Percentiles rank a stretch among this genome's conserved stretches.
Conservation (phyloP, 2,888 invertebrate genomes). For the Drosophila kuntzei region DNA sequence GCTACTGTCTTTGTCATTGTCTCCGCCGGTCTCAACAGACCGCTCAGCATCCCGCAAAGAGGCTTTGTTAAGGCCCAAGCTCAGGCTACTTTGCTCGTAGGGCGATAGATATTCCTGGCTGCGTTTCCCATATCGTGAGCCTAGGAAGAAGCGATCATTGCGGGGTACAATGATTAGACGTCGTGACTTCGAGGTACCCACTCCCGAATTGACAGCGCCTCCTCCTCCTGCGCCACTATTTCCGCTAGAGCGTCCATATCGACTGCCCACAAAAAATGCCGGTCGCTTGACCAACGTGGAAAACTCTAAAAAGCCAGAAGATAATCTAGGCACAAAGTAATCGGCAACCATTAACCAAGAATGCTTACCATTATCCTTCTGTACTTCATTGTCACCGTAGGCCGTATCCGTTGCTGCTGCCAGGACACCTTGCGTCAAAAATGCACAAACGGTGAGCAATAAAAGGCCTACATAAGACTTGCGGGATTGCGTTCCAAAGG, state of each 20-base stretch:
- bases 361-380: slow-evolving; percentile 56
- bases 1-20: slow-evolving; percentile 23
- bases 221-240: slow-evolving; percentile 52
- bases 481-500: slow-evolving; percentile 34
- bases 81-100: slow-evolving; percentile 67
- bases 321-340: not conserved
- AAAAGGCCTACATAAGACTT: slow-evolving; percentile 67
- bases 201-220: slow-evolving; percentile 37
- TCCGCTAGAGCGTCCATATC: slow-evolving; percentile 85
- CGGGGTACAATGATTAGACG: slow-evolving; percentile 84
- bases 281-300: slow-evolving; percentile 81
- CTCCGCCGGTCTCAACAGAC: slow-evolving; percentile 36
- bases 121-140: slow-evolving; percentile 85
- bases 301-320: slow-evolving; percentile 48
- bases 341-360: no score
- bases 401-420: slow-evolving; percentile 58
- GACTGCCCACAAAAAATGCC: slow-evolving; percentile 86
- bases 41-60: slow-evolving; percentile 19
- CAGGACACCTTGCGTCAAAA: slow-evolving; percentile 65
- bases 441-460: slow-evolving; percentile 66
- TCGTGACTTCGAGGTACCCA: slow-evolving; percentile 79
- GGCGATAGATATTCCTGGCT: slow-evolving; percentile 71
- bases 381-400: slow-evolving; percentile 64
- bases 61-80: slow-evolving; percentile 37
- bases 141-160: slow-evolving; percentile 85